phyloP scores from a whole-genome alignment of 2,888 invertebrate genomes.

The Morpho helenor region DNA sequence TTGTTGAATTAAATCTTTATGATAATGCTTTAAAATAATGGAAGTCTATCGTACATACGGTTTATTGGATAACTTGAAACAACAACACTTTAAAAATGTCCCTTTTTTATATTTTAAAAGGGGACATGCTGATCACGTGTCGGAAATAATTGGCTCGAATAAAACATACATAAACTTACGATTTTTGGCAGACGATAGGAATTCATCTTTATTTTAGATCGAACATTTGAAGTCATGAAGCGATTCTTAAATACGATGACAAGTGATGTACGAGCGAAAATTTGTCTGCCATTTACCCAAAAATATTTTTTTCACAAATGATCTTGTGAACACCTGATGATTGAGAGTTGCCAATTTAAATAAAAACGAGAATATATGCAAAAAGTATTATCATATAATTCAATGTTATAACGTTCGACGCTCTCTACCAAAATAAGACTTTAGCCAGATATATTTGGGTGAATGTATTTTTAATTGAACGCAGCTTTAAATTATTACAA shows the following conservation, averaged over 20 bases:
- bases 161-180: conserved; percentile 45
- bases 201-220: conserved; percentile 45
- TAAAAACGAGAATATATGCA: background rate
- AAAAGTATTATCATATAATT: no score
- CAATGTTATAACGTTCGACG: no score
- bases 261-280: conserved; percentile 26
- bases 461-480: no score
- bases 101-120: background rate
- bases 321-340: no score
- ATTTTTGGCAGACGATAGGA: conserved; percentile 46
- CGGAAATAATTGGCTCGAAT: conserved; percentile 26
- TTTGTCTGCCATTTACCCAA: conserved; percentile 21
- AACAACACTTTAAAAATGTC: no score
- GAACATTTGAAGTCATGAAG: conserved; percentile 30
- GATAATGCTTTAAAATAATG: no score
- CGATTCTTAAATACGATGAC: conserved; percentile 27
- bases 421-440: no score
- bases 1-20: no score
- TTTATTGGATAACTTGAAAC: no score
- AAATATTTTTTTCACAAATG: background rate
- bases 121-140: conserved; percentile 21
- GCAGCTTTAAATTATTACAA: no score
- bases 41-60: no score
- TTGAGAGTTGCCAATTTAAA: background rate
- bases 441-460: no score